phyloP scores from a whole-genome alignment of 2,888 invertebrate genomes.

The Drosophila mulleri region DNA sequence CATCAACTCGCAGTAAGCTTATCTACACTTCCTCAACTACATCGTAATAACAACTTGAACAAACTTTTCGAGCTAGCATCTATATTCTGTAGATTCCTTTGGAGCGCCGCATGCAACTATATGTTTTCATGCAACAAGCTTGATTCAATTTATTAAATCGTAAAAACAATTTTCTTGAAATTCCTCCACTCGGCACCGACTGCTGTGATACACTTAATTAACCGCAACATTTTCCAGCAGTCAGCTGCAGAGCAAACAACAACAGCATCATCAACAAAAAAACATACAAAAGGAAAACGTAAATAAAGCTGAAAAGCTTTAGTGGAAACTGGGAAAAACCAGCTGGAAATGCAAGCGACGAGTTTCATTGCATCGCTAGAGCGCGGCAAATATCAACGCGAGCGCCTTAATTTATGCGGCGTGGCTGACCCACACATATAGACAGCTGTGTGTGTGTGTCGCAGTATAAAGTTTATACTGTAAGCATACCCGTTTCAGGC shows the following conservation, averaged over 20 bases:
- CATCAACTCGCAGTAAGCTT: neutral
- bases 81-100: neutral
- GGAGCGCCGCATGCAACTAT: neutral
- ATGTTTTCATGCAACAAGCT: neutral
- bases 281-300: neutral
- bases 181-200: slow-evolving; percentile 15
- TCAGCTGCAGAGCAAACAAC: neutral
- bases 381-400: slow-evolving; percentile 62
- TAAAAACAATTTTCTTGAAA: slow-evolving; percentile 15
- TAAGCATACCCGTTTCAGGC: slow-evolving; percentile 62
- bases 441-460: slow-evolving; percentile 2
- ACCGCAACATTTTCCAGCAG: slow-evolving; percentile 18
- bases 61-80: neutral
- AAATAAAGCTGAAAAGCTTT: slow-evolving; percentile 1
- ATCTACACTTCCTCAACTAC: neutral
- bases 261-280: neutral
- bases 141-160: slow-evolving; percentile 31
- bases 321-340: slow-evolving; percentile 40
- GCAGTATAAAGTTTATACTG: slow-evolving; percentile 30
- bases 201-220: slow-evolving; percentile 28
- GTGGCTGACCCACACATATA: slow-evolving; percentile 31
- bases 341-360: slow-evolving; percentile 55
- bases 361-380: slow-evolving; percentile 49
- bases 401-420: slow-evolving; percentile 67
- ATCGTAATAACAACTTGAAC: neutral